A percentile compares a stretch with the other conserved stretches of the same genome.
phyloP scores from a whole-genome alignment of 2,797 vertebrate species.

The Tolypeutes matacus region DNA sequence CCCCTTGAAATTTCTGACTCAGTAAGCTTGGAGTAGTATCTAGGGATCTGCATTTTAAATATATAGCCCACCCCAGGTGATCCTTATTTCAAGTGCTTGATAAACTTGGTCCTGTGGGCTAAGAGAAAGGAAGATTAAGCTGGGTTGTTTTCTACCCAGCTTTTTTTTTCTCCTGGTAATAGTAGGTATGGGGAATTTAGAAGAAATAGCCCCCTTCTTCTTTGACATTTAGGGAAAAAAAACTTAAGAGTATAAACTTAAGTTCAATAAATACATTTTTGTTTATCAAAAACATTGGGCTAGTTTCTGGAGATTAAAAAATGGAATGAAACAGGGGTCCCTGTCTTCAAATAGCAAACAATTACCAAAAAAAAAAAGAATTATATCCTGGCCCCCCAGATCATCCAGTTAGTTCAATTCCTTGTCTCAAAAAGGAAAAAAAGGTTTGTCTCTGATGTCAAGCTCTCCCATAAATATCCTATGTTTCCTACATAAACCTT shows the following conservation, averaged over 20 bases:
- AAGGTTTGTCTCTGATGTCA: neutral
- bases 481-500: neutral
- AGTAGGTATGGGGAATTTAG: neutral
- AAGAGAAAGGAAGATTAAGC: constrained; percentile 19
- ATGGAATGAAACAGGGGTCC: neutral
- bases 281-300: neutral
- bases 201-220: neutral
- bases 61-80: neutral
- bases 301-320: neutral
- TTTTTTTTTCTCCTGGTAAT: neutral
- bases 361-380: neutral
- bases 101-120: neutral
- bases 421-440: neutral
- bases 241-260: neutral
- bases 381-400: neutral
- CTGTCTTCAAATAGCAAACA: neutral
- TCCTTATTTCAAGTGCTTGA: neutral
- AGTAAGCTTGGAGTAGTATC: neutral
- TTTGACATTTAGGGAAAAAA: constrained; percentile 47
- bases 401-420: neutral
- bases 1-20: neutral
- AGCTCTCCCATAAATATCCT: neutral
- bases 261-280: neutral
- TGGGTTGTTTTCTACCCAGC: constrained; percentile 21
- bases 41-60: constrained; percentile 32